Base-by-base conservation (phyloP, 2,888 invertebrate species). In the Liopterus haemorrhoidalis region DNA sequence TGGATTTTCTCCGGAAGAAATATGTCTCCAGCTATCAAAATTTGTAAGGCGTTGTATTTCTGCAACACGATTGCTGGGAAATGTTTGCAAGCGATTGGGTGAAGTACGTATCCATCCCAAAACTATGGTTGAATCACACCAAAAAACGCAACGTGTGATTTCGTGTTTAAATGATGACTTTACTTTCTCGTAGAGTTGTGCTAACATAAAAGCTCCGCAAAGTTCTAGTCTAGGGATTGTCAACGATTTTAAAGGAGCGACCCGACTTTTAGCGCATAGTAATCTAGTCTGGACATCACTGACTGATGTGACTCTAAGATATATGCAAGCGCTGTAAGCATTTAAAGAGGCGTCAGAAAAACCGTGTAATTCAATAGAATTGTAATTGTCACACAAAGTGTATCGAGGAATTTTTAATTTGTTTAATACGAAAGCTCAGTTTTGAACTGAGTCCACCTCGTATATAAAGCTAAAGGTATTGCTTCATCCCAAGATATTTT, bases 311-410 rank as follows among this genome's bases (percentile, higher is more conserved):
- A n/a, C 22, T 11, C 50, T 30, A 2, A 55, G 6, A 46, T 56
- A 58, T 2, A 57, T 44, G 6, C 48, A 51, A 3, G 58, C 55
- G 2, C 53, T 54, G 19, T 53, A 55, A 4, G 58, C 58, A 19
- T 18, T 37, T 16, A 42, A 39, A 3, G 54, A 54, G 1, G 57
- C 54, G 44, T 58, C 57, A 2, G 47, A 51, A 50, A 56, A 60
- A 3, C 55, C 56, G 39, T 55, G 54, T 12, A 59, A 19, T 41
- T 55, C 35, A n/a, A n/a, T n/a, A n/a, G n/a, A n/a, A n/a, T n/a
- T n/a, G n/a, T n/a, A n/a, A n/a, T n/a, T n/a, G n/a, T n/a, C n/a
- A 12, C 8, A 6, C 2, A 36, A 9, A 9, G 49, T 20, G 5
- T 31, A 15, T 4, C 45, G 15, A 28, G 49, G 50, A 6, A 53